These are phyloP conservation scores for Drosophila equinoxialis DNA, from an alignment of 1,140 invertebrate species.

Conservation along the genomic window DNA sequence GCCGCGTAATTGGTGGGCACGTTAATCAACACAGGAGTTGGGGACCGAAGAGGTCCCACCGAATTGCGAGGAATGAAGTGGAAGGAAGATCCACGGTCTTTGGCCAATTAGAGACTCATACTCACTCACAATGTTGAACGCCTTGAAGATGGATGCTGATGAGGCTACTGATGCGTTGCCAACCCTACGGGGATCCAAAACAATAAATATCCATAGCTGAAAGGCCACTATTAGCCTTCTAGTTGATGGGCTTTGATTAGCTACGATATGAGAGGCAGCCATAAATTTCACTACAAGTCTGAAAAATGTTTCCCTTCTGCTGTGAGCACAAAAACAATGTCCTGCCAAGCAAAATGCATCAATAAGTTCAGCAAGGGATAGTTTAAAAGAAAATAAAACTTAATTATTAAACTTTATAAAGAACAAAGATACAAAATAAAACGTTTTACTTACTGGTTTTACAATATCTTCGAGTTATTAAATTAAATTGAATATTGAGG, in stretches of 20 bases:
- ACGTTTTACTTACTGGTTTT: no score
- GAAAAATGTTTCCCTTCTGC: neutral
- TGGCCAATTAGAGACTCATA: constrained; percentile 73
- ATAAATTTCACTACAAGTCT: constrained; percentile 46
- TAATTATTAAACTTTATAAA: no score
- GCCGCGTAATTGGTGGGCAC: constrained; percentile 78
- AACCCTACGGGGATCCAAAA: constrained; percentile 33
- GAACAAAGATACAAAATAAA: no score
- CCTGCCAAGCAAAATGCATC: neutral
- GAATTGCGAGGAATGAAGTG: neutral
- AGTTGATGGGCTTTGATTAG: constrained; percentile 74
- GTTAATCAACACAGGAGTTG: constrained; percentile 69
- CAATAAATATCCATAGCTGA: constrained; percentile 60
- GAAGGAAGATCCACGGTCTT: constrained; percentile 17
- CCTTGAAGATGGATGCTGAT: constrained; percentile 73
- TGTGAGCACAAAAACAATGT: neutral
- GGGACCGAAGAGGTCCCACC: constrained; percentile 14
- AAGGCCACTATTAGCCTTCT: constrained; percentile 65
- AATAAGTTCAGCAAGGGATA: neutral
- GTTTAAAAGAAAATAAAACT: no score
- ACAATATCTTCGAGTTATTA: no score
- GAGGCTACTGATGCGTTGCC: constrained; percentile 52
- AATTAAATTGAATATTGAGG: no score
- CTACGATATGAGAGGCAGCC: constrained; percentile 40
- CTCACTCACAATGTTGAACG: constrained; percentile 38